Evolutionary conservation across 2,888 invertebrate species (phyloP).

Genomic region (Hirtodrosophila histrioides): DNA sequence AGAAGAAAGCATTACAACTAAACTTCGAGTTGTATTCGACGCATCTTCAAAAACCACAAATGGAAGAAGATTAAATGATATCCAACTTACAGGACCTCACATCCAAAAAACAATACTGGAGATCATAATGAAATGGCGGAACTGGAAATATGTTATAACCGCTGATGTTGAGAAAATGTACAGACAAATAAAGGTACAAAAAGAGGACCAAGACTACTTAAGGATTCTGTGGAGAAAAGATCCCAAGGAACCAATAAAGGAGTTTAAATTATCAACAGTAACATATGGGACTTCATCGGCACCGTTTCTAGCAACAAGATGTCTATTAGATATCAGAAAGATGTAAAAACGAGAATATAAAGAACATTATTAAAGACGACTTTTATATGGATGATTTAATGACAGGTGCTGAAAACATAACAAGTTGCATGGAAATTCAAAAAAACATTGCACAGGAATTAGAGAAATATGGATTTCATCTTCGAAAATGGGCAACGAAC

Average conservation of each 20-base stretch:
- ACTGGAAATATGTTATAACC: no score
- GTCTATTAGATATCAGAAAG: neutral
- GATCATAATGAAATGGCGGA: no score
- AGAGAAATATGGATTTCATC: neutral
- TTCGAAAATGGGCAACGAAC: neutral
- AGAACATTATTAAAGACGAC: neutral
- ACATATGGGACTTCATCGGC: conserved; percentile 4
- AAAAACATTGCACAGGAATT: neutral
- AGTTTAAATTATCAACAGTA: conserved; percentile 6
- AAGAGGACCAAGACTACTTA: neutral
- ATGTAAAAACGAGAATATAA: neutral
- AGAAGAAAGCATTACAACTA: no score
- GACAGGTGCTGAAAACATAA: neutral
- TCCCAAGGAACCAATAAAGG: conserved; percentile 3
- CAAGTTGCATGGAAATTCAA: neutral
- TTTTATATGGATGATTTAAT: neutral
- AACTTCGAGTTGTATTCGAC: neutral
- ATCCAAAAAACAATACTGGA: neutral
- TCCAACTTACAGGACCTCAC: neutral
- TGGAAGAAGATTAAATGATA: conserved; percentile 6
- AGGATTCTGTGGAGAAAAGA: neutral
- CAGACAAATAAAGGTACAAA: no score
- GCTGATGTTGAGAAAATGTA: neutral
- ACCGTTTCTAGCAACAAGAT: conserved; percentile 1
- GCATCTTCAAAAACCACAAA: conserved; percentile 1